phyloP scores from a whole-genome alignment of 1,140 invertebrate species.

The Drosophila miranda region DNA sequence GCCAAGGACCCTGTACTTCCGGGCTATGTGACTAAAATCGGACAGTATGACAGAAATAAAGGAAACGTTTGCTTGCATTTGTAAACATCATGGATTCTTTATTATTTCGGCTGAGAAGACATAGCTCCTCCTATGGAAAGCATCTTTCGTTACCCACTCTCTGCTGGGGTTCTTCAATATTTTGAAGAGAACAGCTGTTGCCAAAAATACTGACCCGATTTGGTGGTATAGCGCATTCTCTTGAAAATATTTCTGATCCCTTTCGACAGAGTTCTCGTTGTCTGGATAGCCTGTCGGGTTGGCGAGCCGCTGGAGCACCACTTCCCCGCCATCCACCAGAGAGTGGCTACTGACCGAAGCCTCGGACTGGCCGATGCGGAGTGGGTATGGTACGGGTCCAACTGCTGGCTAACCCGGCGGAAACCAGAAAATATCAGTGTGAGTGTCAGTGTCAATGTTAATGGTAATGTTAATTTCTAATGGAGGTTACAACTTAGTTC shows the following conservation, averaged over 20 bases:
- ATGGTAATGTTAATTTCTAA: constrained; percentile 8
- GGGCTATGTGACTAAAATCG: constrained; percentile 59
- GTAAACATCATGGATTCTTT: constrained; percentile 78
- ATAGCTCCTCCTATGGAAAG: constrained; percentile 41
- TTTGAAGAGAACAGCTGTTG: constrained; percentile 61
- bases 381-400: too few species aligned
- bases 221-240: constrained; percentile 50
- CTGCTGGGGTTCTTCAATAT: constrained; percentile 41
- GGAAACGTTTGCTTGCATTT: constrained; percentile 30
- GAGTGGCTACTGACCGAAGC: constrained; percentile 64
- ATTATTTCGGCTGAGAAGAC: constrained; percentile 39
- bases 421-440: too few species aligned
- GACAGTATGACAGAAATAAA: constrained; percentile 21
- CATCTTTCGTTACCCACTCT: constrained; percentile 7
- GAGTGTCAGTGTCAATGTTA: too few species aligned
- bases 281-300: not conserved
- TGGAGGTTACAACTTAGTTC: constrained; percentile 59
- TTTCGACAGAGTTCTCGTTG: not conserved
- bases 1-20: constrained; percentile 67
- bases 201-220: constrained; percentile 68
- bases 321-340: constrained; percentile 8
- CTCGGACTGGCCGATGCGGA: constrained; percentile 16
- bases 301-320: constrained; percentile 18
- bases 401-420: too few species aligned
- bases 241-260: constrained; percentile 56